Base-by-base conservation (phyloP, 2,888 invertebrate genomes). In the Trichopria drosophilae region DNA sequence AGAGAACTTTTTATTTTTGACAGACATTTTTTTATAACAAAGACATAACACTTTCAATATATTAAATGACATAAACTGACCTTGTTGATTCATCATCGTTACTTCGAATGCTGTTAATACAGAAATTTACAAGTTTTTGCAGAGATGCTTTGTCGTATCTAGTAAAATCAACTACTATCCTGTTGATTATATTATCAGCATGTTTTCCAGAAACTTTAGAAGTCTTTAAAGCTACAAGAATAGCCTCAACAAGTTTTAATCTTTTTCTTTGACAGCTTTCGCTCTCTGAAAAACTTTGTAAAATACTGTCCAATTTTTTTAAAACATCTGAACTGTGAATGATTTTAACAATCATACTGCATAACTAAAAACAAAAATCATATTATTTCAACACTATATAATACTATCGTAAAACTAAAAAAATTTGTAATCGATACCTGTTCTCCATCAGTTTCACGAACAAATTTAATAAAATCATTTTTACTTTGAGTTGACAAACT, bases 121-220 rank as follows among this genome's bases (percentile, higher is more conserved):
- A 84, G 59, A 79, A 78, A 55, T 81, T 79, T 13, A 81, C 77
- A 3, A 85, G 71, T 60, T 80, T 77, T 3, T 81, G 71, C 1
- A 85, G 66, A 58, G 83, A 78, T n/a, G 74, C 64, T 6, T 78
- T 71, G 3, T 78, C 72, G 60, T 81, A 81, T 55, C 77, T 79
- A 3, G 77, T 69, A 40, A 84, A 77, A 42, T 81, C 79, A 19
- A 75, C 63, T 18, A 76, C 72, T 29, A 84, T 72, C 13, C 80
- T 75, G 23, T 78, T 78, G 7, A 83, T 71, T 13, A 84, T 67
- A 40, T 77, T 75, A 37, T 79, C 77, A 1, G 76, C 76, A 29
- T 79, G 76, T 62, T 64, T 62, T 13, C 52, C 67, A 9, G 75
- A 70, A 7, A 80, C 60, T 40, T 79, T 76, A 0, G 75, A 63